Evolutionary conservation across 2,113 vertebrate genomes (phyloP).

Genomic region (Cisticola juncidis): DNA sequence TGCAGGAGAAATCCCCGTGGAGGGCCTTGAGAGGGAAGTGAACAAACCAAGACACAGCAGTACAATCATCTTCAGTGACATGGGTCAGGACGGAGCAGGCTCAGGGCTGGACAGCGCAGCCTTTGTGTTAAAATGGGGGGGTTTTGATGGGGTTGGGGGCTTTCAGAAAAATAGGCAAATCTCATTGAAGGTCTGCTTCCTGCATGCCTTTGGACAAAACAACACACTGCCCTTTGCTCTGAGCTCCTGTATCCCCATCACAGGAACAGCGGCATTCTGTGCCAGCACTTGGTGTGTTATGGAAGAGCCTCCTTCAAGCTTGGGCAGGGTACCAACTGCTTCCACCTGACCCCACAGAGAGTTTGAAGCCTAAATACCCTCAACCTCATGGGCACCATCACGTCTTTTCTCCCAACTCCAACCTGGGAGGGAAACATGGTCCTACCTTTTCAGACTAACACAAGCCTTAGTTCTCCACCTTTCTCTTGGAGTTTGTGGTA

Average conservation of each 20-base stretch:
- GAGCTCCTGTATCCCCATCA: neutral
- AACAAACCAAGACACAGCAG: neutral
- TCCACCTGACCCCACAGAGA: neutral
- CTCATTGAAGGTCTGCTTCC: neutral
- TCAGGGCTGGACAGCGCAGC: neutral
- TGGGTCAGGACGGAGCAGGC: neutral
- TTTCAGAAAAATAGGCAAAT: neutral
- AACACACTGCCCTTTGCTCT: neutral
- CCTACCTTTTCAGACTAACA: neutral
- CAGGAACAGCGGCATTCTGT: rapidly evolving
- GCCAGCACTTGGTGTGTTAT: neutral
- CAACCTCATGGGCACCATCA: neutral
- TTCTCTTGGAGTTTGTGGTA: neutral
- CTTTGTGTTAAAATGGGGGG: neutral
- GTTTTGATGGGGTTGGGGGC: neutral
- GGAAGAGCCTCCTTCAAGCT: neutral
- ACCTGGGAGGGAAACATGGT: neutral
- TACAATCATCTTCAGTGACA: neutral
- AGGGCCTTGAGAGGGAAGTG: neutral
- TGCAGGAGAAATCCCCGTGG: neutral
- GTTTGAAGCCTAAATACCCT: neutral
- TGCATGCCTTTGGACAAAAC: neutral
- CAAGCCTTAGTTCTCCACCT: neutral
- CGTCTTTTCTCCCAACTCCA: neutral
- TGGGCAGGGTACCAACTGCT: neutral